Evolutionary conservation across 2,113 vertebrate species (phyloP).

Genomic region (Ploceus nigricollis): DNA sequence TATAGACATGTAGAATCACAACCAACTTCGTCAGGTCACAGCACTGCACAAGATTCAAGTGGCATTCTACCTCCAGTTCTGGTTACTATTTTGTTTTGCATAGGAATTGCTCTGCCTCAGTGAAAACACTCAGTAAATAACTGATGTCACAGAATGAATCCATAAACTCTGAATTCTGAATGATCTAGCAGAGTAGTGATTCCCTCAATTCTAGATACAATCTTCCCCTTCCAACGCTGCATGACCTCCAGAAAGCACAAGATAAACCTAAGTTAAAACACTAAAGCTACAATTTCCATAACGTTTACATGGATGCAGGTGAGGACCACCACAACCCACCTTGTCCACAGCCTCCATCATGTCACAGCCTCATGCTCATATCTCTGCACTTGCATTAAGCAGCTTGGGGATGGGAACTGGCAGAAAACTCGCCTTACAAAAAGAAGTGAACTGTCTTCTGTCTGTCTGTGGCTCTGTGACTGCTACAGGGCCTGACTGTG

Average conservation of each 20-base stretch:
- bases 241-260: neutral
- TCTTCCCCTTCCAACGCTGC: neutral
- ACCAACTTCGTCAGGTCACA: neutral
- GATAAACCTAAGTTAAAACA: neutral
- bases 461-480: neutral
- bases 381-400: neutral
- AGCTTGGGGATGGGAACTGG: neutral
- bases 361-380: neutral
- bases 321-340: neutral
- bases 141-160: neutral
- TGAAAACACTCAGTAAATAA: neutral
- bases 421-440: neutral
- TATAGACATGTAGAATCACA: neutral
- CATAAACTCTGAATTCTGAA: neutral
- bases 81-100: neutral
- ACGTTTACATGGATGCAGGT: fast-evolving
- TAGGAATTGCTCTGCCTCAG: neutral
- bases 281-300: neutral
- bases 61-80: neutral
- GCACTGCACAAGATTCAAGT: neutral
- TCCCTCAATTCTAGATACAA: neutral
- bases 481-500: neutral
- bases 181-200: neutral
- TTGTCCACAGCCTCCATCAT: fast-evolving
- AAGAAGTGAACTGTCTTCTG: neutral